A percentile compares a stretch with the other conserved stretches of the same genome.
Conservation (phyloP, 1,140 invertebrate genomes). For the Euwallacea fornicatus region DNA sequence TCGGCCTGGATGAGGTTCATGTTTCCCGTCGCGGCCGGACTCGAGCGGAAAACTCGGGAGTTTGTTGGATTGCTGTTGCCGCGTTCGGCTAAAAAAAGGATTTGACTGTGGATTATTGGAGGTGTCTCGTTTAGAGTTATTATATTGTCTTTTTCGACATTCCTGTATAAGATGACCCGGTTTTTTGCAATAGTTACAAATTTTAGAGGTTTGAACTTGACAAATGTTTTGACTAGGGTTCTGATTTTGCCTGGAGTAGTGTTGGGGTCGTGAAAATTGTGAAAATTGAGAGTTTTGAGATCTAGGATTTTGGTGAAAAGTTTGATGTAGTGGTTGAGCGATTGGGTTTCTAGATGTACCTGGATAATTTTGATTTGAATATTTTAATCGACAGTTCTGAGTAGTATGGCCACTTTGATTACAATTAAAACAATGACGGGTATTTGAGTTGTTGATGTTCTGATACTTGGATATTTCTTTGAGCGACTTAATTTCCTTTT, state of each 20-base stretch:
- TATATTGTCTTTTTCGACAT: conserved; percentile 26
- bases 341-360: background rate
- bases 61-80: too few relatives aligned
- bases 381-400: conserved; percentile 6
- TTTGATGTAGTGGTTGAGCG: background rate
- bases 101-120: conserved; percentile 9
- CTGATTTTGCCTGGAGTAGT: background rate
- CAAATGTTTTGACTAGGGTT: conserved; percentile 4
- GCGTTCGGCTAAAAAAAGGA: conserved; percentile 8
- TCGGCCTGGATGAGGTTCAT: background rate
- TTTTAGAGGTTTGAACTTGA: conserved; percentile 12
- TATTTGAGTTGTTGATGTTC: conserved; percentile 1
- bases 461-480: conserved; percentile 15
- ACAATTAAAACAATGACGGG: conserved; percentile 17
- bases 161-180: conserved; percentile 30
- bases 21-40: background rate
- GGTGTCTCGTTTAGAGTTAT: conserved; percentile 15
- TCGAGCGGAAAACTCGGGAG: too few relatives aligned
- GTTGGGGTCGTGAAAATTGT: background rate
- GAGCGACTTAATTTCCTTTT: conserved; percentile 41
- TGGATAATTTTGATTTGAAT: conserved; percentile 5
- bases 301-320: background rate
- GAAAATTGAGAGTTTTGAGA: background rate
- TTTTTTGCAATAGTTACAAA: conserved; percentile 39
- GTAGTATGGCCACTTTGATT: conserved; percentile 8